Base-by-base conservation (phyloP, 2,113 vertebrate species). In the Labeo rohita region DNA sequence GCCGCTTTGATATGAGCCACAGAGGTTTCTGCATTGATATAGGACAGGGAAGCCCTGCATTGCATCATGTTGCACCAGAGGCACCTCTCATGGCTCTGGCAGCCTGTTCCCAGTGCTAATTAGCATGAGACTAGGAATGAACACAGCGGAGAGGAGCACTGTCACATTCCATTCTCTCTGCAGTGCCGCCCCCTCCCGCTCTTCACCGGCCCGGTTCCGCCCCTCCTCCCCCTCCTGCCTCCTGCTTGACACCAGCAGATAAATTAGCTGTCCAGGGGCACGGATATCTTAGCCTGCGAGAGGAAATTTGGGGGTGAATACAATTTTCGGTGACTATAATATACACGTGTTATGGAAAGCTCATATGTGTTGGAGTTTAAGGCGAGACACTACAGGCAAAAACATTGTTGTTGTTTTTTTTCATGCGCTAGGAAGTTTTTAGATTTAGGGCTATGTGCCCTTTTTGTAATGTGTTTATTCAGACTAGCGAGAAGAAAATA, bases 81-180 rank as follows among this genome's bases (percentile, higher is more conserved):
- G 85, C 81, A 54, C 54, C 80, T 70, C 21, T 66, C 34, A 11
- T 77, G 78, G 43, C 76, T 87, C 52, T 76, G 89, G 84, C 52
- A 81, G 89, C 84, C 87, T 86, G 83, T 88, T 90, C 90, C 88
- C 87, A 88, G 93, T 91, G 92, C 92, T 95, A 93, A 95, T 95
- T 92, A 95, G 92, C 91, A 92, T 90, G 90, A 91, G 86, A 73
- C 88, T 79, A 74, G 91, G 89, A 94, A 93, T 90, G 89, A 90
- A 91, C 70, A 85, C 59, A 75, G 88, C 54, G 28, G 73, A 85
- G 74, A 76, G 56, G 63, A 87, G 78, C 36, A 75, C 87, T 86
- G 89, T 89, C 90, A 89, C 80, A 54, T 78, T 82, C 12, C 86
- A 86, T 84, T 82, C 47, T n/a, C 77, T 82, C 86, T 84, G 72